Evolutionary conservation across 2,113 vertebrate genomes (phyloP).

Genomic region (Microtus richardsoni): DNA sequence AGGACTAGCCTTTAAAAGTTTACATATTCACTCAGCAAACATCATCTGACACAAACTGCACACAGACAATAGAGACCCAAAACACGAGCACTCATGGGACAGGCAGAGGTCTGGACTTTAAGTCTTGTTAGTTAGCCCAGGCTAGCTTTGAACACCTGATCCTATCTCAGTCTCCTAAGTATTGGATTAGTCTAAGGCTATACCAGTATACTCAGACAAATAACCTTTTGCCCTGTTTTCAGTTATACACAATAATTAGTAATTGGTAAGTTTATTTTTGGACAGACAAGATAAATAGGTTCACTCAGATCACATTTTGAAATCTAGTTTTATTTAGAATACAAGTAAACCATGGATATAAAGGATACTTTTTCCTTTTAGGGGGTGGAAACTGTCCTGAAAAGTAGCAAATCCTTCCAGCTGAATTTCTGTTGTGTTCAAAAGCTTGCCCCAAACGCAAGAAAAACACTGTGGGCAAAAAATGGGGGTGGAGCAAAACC

Average conservation of each 20-base stretch:
- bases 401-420: constrained; percentile 46
- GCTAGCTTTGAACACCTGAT: neutral
- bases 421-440: constrained; percentile 12
- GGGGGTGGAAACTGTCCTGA: constrained; percentile 38
- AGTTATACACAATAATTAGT: neutral
- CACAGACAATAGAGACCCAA: neutral
- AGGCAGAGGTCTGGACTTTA: neutral
- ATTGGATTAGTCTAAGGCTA: neutral
- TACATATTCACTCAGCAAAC: constrained; percentile 34
- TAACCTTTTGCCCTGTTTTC: constrained; percentile 34
- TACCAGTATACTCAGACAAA: neutral
- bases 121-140: neutral
- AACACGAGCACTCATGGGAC: too few relatives aligned
- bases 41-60: neutral
- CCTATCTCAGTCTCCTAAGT: neutral
- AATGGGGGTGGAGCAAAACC: neutral
- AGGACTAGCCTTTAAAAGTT: constrained; percentile 28
- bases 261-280: constrained; percentile 42
- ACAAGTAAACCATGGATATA: neutral
- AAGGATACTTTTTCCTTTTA: constrained; percentile 53
- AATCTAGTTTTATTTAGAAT: constrained; percentile 47
- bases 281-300: constrained; percentile 39
- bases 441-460: neutral
- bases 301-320: constrained; percentile 16
- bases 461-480: constrained; percentile 24